Evolutionary conservation across 2,888 invertebrate species (phyloP).

Genomic region (Cephus rjabovi): DNA sequence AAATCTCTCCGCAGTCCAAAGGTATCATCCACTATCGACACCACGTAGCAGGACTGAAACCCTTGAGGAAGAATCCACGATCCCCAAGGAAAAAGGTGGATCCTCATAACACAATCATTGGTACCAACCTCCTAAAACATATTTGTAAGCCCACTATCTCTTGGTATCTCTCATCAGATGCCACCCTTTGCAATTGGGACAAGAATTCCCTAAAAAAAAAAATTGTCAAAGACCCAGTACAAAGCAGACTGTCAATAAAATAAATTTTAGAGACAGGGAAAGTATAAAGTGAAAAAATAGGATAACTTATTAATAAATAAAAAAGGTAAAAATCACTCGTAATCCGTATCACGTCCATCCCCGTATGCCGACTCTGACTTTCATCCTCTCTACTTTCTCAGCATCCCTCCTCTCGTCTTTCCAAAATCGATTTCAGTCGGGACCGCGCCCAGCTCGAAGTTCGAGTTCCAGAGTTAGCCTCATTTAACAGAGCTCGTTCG

Average conservation of each 20-base stretch:
- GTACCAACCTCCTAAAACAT: neutral
- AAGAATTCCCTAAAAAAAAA: neutral
- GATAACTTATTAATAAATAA: neutral
- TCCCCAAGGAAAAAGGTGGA: neutral
- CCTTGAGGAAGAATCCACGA: neutral
- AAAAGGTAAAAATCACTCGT: constrained; percentile 29
- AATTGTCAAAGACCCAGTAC: neutral
- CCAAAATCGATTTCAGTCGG: constrained; percentile 63
- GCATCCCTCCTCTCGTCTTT: constrained; percentile 41
- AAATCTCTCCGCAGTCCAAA: neutral
- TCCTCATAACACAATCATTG: neutral
- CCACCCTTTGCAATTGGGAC: neutral
- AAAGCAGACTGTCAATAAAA: neutral
- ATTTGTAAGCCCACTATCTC: neutral
- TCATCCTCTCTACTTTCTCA: constrained; percentile 28
- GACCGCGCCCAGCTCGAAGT: constrained; percentile 58
- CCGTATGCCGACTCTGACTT: constrained; percentile 2
- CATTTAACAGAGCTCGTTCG: constrained; percentile 56
- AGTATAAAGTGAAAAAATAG: neutral
- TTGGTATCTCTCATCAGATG: neutral
- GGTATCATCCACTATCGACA: neutral
- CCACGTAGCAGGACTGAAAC: neutral
- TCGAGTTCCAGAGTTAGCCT: constrained; percentile 52
- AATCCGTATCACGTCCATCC: constrained; percentile 53
- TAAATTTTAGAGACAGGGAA: neutral